These are phyloP conservation scores for Nephrocerus scutellatus DNA, from an alignment of 2,888 invertebrate genomes.

Conservation along the genomic window DNA sequence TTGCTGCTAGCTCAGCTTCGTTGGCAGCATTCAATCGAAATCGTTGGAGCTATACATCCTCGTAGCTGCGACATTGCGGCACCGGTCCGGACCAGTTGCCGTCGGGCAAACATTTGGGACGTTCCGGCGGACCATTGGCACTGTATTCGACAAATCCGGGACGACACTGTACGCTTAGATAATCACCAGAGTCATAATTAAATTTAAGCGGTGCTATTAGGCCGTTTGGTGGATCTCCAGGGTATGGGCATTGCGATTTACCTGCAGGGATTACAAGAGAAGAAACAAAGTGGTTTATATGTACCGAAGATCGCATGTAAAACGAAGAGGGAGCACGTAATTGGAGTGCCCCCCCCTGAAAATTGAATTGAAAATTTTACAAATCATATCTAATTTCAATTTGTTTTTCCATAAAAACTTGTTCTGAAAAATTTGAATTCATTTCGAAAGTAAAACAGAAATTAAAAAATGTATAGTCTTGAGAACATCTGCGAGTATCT, in stretches of 20 bases:
- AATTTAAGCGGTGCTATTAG: slow-evolving; percentile 64
- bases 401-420: no score
- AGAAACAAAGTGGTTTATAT: no score
- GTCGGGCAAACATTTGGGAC: slow-evolving; percentile 58
- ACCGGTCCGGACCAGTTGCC: slow-evolving; percentile 64
- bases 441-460: no score
- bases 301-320: background rate
- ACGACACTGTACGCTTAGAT: slow-evolving; percentile 61
- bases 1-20: slow-evolving; percentile 20
- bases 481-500: no score
- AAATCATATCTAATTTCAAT: background rate
- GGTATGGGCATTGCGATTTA: slow-evolving; percentile 64
- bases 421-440: no score
- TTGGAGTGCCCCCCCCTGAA: slow-evolving; percentile 13
- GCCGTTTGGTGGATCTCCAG: slow-evolving; percentile 66
- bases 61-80: slow-evolving; percentile 61
- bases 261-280: slow-evolving; percentile 49
- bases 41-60: slow-evolving; percentile 50
- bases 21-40: slow-evolving; percentile 22
- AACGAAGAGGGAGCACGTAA: slow-evolving; percentile 10
- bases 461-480: no score
- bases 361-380: background rate
- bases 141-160: slow-evolving; percentile 55
- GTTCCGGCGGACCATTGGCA: slow-evolving; percentile 51
- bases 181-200: slow-evolving; percentile 67